Base-by-base conservation (phyloP, 2,888 invertebrate genomes). In the Branchellion lobata region DNA sequence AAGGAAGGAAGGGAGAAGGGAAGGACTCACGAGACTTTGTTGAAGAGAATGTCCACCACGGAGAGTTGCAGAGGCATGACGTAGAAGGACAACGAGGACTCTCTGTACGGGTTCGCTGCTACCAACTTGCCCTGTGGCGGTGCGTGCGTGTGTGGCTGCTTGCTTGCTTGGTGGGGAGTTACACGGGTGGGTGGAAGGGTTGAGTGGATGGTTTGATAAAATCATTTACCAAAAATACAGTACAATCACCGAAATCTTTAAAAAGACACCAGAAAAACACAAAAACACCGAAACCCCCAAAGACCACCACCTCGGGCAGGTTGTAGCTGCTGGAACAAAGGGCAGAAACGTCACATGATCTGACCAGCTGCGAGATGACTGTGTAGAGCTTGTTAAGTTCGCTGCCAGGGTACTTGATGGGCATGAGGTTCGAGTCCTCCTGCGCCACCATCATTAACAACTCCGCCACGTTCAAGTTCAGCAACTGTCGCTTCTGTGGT, bases 331-430 rank as follows among this genome's bases (percentile, higher is more conserved):
- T 27, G 88, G 86, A 91, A 82, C 86, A 86, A 78, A 85, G 84
- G 74, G 90, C 87, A 81, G 92, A 91, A 80, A 96, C 92, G 90
- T 96, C 96, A 89, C 95, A 96, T 88, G 95, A 95, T 79, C 96
- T 92, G 83, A 94, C 92, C 84, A 97, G 89, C 87, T 93, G 92
- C 80, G 95, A 94, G 79, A 96, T 94, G 83, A 92, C 92, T 89
- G 95, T 94, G 89, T 96, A 96, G 82, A 97, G 90, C 89, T 96
- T 96, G 73, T 93, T 93, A 69, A 96, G 90, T 88, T 97, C 97
- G 0, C 95, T 94, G 88, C 94, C 96, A 88, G 96, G 96, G 88
- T 95, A 96, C 89, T 96, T 96, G 84, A 96, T 95, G 72, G 94
- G 92, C 31, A 95, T 94, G 5, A 95, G 93, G 0, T 94, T 93